These are phyloP conservation scores for Spodoptera frugiperda DNA, from an alignment of 1,140 invertebrate genomes.

Conservation along the genomic window DNA sequence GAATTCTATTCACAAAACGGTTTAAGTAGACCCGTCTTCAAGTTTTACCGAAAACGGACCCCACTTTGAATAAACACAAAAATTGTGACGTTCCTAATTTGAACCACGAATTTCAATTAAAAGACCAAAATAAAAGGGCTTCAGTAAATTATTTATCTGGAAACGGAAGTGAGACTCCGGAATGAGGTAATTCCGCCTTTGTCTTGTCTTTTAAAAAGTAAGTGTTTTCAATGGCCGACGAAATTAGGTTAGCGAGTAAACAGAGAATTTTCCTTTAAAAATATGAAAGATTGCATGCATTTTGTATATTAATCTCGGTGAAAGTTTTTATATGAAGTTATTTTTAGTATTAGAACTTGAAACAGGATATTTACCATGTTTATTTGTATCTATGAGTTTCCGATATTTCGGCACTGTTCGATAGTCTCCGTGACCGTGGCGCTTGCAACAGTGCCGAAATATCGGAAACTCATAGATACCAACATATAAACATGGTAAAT, in stretches of 20 bases:
- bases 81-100: not conserved
- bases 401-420: too few relatives aligned
- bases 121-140: constrained; percentile 25
- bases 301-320: too few relatives aligned
- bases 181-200: constrained; percentile 26
- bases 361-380: too few relatives aligned
- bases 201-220: constrained; percentile 23
- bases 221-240: not conserved
- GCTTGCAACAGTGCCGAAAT: too few relatives aligned
- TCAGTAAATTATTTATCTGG: constrained; percentile 53
- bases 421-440: too few relatives aligned
- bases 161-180: constrained; percentile 41
- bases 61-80: constrained; percentile 35
- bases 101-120: constrained; percentile 11
- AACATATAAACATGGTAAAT: too few relatives aligned
- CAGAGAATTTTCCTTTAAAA: not conserved
- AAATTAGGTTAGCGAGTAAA: constrained; percentile 9
- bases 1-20: too few relatives aligned
- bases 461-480: too few relatives aligned
- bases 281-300: not conserved
- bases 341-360: too few relatives aligned
- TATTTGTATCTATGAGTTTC: too few relatives aligned
- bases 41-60: not conserved
- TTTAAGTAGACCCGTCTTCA: not conserved
- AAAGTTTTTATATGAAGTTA: not conserved